phyloP scores from a whole-genome alignment of 2,888 invertebrate genomes.

The Acrobasis consociella region DNA sequence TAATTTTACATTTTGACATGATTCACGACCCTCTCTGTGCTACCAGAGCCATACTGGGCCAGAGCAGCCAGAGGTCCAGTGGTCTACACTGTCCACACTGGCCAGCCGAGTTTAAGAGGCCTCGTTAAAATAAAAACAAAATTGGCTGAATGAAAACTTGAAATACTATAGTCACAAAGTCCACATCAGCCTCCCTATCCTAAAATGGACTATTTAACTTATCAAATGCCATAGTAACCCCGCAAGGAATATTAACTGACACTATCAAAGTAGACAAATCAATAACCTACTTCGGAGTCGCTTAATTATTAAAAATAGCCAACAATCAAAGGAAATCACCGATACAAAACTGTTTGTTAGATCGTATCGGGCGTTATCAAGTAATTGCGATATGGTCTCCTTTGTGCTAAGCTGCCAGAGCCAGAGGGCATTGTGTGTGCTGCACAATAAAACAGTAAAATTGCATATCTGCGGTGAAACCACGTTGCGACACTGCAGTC shows the following conservation, averaged over 20 bases:
- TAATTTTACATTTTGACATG: no score
- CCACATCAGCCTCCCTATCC: no score
- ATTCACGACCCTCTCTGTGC: no score
- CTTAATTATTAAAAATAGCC: not conserved
- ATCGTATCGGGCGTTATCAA: constrained; percentile 52
- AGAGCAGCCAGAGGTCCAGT: no score
- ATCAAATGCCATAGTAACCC: not conserved
- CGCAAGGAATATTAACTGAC: not conserved
- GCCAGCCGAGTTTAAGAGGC: no score
- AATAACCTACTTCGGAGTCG: not conserved
- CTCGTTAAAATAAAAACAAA: no score
- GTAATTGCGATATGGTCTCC: constrained; percentile 51
- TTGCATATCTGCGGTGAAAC: constrained; percentile 44
- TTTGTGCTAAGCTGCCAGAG: constrained; percentile 57
- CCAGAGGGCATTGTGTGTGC: constrained; percentile 58
- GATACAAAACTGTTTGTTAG: constrained; percentile 31
- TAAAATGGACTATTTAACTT: no score
- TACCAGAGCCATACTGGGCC: no score
- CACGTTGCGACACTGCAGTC: constrained; percentile 9
- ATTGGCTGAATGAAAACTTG: no score
- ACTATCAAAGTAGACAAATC: not conserved
- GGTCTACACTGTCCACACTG: no score
- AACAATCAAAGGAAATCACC: constrained; percentile 7
- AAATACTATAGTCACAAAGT: no score
- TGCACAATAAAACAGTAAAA: constrained; percentile 53